Conservation (phyloP, 2,797 vertebrate genomes). For the Rhinichthys osculus region DNA sequence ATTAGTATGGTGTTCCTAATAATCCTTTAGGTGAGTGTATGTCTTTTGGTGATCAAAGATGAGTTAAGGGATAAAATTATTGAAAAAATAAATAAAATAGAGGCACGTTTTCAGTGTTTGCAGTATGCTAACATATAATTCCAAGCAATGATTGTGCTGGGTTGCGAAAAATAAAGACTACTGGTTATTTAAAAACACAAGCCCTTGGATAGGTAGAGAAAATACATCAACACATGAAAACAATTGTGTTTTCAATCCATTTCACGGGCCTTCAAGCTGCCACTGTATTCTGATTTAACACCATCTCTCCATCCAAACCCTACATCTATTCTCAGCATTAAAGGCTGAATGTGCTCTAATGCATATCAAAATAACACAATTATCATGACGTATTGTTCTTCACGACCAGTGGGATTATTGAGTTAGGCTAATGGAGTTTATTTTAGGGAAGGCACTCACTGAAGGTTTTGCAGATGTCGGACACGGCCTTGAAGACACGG, state of each 20-base stretch:
- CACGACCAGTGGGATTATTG: neutral
- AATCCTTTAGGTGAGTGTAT: too few species aligned
- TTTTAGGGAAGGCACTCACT: slow-evolving; percentile 85
- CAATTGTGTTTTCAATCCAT: neutral
- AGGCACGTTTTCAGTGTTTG: too few species aligned
- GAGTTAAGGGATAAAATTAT: too few species aligned
- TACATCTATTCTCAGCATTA: neutral
- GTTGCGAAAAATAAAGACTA: neutral
- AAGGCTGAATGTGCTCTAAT: neutral
- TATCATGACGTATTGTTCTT: neutral
- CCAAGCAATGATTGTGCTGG: too few species aligned
- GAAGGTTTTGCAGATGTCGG: slow-evolving; percentile 99
- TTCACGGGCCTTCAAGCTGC: neutral
- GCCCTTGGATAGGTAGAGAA: neutral
- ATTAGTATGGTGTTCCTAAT: too few species aligned
- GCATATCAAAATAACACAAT: slow-evolving; percentile 20
- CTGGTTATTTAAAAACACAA: neutral
- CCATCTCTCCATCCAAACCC: neutral
- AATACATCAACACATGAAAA: slow-evolving; percentile 8
- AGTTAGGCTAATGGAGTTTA: neutral
- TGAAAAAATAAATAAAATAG: too few species aligned
- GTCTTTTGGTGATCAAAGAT: too few species aligned
- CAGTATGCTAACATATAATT: too few species aligned
- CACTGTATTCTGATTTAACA: neutral
- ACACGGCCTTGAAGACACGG: slow-evolving; percentile 97